A percentile compares a stretch with the other conserved stretches of the same genome.
Conservation (phyloP, 2,888 invertebrate species). For the Agriopis leucophaearia region DNA sequence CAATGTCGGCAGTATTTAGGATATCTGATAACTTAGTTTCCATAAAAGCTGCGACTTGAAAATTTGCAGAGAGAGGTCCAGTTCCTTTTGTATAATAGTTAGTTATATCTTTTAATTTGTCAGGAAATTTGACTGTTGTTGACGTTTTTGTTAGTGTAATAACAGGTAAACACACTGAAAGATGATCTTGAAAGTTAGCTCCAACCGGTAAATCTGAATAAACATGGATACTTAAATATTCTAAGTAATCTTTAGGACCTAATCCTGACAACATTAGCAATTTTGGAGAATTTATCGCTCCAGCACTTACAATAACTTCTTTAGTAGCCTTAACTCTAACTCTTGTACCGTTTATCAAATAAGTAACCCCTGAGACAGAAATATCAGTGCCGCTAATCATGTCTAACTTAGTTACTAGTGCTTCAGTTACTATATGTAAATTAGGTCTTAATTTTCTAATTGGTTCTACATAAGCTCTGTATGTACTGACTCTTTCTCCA, state of each 20-base stretch:
- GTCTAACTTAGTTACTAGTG: conserved; percentile 74
- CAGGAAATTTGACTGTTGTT: conserved; percentile 69
- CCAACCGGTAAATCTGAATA: conserved; percentile 76
- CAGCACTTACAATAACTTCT: conserved; percentile 78
- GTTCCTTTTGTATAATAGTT: conserved; percentile 73
- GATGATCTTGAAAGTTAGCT: conserved; percentile 79
- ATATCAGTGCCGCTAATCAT: conserved; percentile 62
- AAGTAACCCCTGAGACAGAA: conserved; percentile 69
- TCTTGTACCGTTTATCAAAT: conserved; percentile 77
- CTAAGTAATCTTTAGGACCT: conserved; percentile 78
- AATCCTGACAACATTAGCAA: conserved; percentile 80
- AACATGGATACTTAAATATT: conserved; percentile 73
- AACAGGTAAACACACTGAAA: conserved; percentile 78
- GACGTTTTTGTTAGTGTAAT: conserved; percentile 72
- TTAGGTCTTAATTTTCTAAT: conserved; percentile 72
- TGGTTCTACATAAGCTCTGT: conserved; percentile 79
- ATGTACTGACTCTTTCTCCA: conserved; percentile 80
- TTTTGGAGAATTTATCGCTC: conserved; percentile 79
- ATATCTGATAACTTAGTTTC: conserved; percentile 76
- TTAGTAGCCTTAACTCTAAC: conserved; percentile 62
- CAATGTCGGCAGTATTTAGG: conserved; percentile 75
- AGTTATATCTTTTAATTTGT: conserved; percentile 78
- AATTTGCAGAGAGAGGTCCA: conserved; percentile 79
- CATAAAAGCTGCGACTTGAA: conserved; percentile 76
- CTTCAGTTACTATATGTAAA: conserved; percentile 71